Conservation (phyloP, 2,797 vertebrate species). For the Periparus ater region DNA sequence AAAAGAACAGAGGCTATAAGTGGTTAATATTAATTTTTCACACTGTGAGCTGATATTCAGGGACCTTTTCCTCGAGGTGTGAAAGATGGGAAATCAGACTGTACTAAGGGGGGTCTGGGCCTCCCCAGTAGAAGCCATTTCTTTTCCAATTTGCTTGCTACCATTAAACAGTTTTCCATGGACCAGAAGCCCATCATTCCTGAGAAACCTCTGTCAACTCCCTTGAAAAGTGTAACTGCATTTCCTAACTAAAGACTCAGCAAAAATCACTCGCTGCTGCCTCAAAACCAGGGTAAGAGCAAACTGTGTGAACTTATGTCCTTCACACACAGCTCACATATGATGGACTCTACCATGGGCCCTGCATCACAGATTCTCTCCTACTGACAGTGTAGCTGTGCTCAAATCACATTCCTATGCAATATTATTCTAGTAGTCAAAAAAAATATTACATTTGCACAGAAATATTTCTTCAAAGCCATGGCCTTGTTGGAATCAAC, state of each 20-base stretch:
- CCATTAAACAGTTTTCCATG: not conserved
- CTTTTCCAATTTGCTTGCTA: not conserved
- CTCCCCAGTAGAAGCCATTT: not conserved
- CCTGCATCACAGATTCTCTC: not conserved
- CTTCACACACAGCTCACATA: rapidly evolving
- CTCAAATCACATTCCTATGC: not conserved
- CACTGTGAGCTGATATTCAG: not conserved
- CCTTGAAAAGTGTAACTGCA: not conserved
- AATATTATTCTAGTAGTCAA: not conserved
- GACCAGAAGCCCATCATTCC: not conserved
- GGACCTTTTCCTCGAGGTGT: not conserved
- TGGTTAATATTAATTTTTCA: not conserved
- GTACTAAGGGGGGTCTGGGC: not conserved
- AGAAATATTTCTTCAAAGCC: not conserved
- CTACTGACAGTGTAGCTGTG: not conserved
- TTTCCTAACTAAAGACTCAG: not conserved
- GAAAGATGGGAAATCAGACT: not conserved
- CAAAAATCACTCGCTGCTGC: not conserved
- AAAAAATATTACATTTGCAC: not conserved
- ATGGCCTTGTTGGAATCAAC: not conserved
- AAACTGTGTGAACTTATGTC: not conserved
- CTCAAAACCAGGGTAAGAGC: not conserved
- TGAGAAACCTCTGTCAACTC: not conserved
- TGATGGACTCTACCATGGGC: not conserved
- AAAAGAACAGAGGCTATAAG: not conserved